Conservation (phyloP, 2,113 vertebrate species). For the Labeo catla region DNA sequence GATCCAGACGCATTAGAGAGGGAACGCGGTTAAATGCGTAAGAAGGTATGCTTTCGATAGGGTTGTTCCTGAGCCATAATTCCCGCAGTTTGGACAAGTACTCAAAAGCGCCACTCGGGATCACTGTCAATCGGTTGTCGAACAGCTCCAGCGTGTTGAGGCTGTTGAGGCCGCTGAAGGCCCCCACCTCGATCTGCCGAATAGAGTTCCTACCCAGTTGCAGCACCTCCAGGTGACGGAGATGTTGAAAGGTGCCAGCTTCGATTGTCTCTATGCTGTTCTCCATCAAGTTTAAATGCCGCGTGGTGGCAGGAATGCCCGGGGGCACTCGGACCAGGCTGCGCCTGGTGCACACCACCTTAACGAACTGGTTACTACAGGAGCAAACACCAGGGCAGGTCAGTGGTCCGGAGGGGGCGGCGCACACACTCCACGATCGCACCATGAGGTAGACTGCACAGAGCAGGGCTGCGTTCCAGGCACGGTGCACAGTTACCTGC, state of each 20-base stretch:
- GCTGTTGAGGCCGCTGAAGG: slow-evolving; percentile 95
- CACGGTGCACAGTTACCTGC: slow-evolving; percentile 96
- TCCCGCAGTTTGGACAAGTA: slow-evolving; percentile 97
- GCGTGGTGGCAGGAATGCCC: slow-evolving; percentile 92
- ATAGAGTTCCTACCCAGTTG: slow-evolving; percentile 96
- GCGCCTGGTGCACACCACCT: slow-evolving; percentile 95
- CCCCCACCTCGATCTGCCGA: slow-evolving; percentile 97
- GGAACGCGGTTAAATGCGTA: slow-evolving; percentile 98
- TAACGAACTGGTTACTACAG: slow-evolving; percentile 96
- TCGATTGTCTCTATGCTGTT: slow-evolving; percentile 97
- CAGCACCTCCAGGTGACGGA: slow-evolving; percentile 95
- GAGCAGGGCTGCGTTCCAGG: slow-evolving; percentile 92
- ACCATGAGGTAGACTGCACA: slow-evolving; percentile 90
- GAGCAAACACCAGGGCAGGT: slow-evolving; percentile 95
- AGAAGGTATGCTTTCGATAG: slow-evolving; percentile 97
- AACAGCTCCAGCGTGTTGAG: slow-evolving; percentile 98
- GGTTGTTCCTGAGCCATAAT: slow-evolving; percentile 97
- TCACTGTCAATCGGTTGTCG: slow-evolving; percentile 96
- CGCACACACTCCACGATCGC: slow-evolving; percentile 87
- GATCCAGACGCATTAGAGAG: slow-evolving; percentile 94
- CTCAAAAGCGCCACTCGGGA: slow-evolving; percentile 97
- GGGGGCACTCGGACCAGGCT: slow-evolving; percentile 89
- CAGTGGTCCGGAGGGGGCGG: slow-evolving; percentile 85
- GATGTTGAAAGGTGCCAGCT: slow-evolving; percentile 94
- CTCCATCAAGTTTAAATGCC: slow-evolving; percentile 98